phyloP scores from a whole-genome alignment of 2,797 vertebrate genomes.

The Clangula hyemalis region DNA sequence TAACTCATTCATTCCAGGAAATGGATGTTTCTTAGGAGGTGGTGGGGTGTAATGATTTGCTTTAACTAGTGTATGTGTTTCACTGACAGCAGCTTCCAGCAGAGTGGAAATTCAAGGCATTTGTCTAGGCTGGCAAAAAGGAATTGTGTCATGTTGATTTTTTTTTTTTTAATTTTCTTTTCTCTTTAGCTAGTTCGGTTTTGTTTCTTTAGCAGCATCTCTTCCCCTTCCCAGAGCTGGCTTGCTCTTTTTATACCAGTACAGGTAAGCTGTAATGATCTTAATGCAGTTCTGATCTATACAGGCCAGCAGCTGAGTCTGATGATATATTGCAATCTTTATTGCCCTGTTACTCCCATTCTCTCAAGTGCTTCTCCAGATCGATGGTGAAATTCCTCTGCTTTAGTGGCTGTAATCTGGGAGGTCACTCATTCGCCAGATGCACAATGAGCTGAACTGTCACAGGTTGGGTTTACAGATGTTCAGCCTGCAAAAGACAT shows the following conservation, averaged over 20 bases:
- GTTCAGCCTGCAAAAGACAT: neutral
- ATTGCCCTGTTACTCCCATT: constrained; percentile 71
- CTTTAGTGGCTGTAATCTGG: constrained; percentile 27
- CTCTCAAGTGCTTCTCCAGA: constrained; percentile 74
- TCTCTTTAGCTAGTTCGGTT: neutral
- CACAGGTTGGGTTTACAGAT: neutral
- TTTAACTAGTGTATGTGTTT: neutral
- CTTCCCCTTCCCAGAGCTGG: neutral
- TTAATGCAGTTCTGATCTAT: constrained; percentile 57
- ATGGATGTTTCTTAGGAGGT: neutral
- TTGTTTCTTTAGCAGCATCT: neutral
- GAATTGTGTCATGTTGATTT: neutral
- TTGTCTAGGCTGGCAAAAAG: neutral
- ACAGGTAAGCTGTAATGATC: constrained; percentile 26
- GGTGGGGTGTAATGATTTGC: neutral
- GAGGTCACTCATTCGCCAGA: constrained; percentile 36
- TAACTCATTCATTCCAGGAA: neutral
- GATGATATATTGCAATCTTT: constrained; percentile 65
- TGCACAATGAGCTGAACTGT: constrained; percentile 18
- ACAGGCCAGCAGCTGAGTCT: neutral
- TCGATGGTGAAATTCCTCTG: constrained; percentile 59
- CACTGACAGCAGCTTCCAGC: neutral
- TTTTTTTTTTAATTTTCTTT: neutral
- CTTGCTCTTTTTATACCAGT: constrained; percentile 6
- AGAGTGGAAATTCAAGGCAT: neutral